Conservation (phyloP, 2,888 invertebrate genomes). For the Platycheirus rosarum region DNA sequence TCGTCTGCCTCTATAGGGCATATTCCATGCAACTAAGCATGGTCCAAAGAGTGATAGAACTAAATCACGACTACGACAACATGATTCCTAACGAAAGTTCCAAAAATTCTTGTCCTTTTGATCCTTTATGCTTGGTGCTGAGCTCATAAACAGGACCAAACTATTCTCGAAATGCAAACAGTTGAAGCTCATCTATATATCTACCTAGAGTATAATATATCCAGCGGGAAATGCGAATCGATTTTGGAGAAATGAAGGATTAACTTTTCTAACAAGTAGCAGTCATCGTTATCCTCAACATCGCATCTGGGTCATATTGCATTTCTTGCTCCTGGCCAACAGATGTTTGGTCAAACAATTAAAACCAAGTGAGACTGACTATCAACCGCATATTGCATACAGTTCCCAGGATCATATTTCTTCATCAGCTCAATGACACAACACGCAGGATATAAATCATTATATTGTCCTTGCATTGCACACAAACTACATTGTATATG, state of each 20-base stretch:
- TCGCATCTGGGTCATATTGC: slow-evolving; percentile 24
- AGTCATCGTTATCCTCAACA: neutral
- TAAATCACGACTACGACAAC: neutral
- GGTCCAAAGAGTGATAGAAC: slow-evolving; percentile 2
- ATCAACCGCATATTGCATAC: slow-evolving; percentile 35
- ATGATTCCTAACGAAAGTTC: slow-evolving; percentile 20
- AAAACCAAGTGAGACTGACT: slow-evolving; percentile 55
- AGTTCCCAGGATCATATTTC: slow-evolving; percentile 67
- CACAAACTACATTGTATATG: slow-evolving; percentile 32
- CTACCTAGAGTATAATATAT: no score
- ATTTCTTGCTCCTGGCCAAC: slow-evolving; percentile 26
- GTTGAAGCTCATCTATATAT: slow-evolving; percentile 7
- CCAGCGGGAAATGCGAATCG: slow-evolving; percentile 25
- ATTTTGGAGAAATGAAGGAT: slow-evolving; percentile 23
- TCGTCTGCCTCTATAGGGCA: slow-evolving; percentile 55
- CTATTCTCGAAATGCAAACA: slow-evolving; percentile 41
- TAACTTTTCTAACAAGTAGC: slow-evolving; percentile 3
- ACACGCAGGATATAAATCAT: slow-evolving; percentile 26
- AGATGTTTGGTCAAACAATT: slow-evolving; percentile 69
- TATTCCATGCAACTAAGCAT: slow-evolving; percentile 52
- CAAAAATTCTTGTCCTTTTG: slow-evolving; percentile 51
- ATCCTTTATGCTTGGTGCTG: slow-evolving; percentile 34
- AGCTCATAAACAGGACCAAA: slow-evolving; percentile 24
- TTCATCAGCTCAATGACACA: slow-evolving; percentile 52
- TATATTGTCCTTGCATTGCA: slow-evolving; percentile 30